Conservation (phyloP, 2,113 vertebrate genomes). For the Amphiprion ocellaris region DNA sequence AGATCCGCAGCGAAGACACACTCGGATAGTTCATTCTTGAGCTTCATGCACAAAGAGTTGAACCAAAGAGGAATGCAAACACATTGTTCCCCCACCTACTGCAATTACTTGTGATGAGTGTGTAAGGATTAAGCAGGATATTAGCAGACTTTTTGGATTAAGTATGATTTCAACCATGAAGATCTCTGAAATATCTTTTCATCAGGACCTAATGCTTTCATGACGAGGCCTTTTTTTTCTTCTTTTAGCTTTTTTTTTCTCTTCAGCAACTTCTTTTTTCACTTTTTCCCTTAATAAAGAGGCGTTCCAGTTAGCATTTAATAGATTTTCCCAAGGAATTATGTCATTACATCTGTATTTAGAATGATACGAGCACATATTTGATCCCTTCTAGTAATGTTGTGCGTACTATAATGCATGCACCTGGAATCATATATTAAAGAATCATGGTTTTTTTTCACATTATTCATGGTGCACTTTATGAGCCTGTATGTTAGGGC, state of each 20-base stretch:
- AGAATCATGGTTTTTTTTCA: conserved; percentile 34
- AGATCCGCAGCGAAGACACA: conserved; percentile 43
- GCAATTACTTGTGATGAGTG: conserved; percentile 56
- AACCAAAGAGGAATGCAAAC: conserved; percentile 58
- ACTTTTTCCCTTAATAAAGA: conserved; percentile 50
- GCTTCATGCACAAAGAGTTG: conserved; percentile 41
- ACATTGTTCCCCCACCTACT: conserved; percentile 43
- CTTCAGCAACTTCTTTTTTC: conserved; percentile 24
- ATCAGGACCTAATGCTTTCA: conserved; percentile 41
- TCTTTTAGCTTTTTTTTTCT: conserved; percentile 14
- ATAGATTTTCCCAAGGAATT: conserved; percentile 41
- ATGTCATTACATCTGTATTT: conserved; percentile 13
- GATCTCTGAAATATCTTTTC: conserved; percentile 52
- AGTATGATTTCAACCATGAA: conserved; percentile 55
- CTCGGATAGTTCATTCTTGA: conserved; percentile 39
- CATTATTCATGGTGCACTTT: conserved; percentile 63
- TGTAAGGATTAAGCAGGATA: conserved; percentile 56
- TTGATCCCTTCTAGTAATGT: conserved; percentile 22
- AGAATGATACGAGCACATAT: conserved; percentile 23
- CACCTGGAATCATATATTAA: conserved; percentile 33
- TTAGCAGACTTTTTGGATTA: conserved; percentile 58
- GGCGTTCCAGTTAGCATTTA: conserved; percentile 38
- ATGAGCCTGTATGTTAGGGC: conserved; percentile 41
- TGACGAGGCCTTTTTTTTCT: neutral
- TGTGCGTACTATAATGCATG: conserved; percentile 36